Conservation (phyloP, 2,797 vertebrate genomes). For the Sebastes oblongus region DNA sequence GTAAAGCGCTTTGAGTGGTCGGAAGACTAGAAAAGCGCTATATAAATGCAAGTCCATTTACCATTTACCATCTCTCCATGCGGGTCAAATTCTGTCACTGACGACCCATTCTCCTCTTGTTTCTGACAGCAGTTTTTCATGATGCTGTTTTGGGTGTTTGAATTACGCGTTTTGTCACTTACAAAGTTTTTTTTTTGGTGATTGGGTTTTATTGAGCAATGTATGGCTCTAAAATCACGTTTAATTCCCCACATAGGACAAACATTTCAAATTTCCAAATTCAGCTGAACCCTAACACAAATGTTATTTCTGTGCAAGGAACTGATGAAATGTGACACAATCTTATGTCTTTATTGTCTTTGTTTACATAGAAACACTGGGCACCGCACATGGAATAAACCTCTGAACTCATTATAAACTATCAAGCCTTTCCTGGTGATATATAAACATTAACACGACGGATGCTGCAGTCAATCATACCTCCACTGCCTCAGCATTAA, state of each 20-base stretch:
- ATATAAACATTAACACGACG: neutral
- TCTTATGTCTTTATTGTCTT: neutral
- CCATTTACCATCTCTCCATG: no score
- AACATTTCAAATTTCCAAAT: neutral
- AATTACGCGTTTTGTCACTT: neutral
- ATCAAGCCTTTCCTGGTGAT: neutral
- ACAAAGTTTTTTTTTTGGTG: no score
- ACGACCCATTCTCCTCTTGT: neutral
- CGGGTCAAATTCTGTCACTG: neutral
- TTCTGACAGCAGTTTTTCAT: neutral
- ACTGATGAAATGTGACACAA: neutral
- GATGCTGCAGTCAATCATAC: neutral
- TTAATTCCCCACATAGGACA: neutral
- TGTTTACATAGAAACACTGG: no score
- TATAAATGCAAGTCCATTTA: no score
- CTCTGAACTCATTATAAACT: neutral
- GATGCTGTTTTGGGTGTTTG: neutral
- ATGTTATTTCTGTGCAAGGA: neutral
- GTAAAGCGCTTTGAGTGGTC: no score
- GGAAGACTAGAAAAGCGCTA: no score
- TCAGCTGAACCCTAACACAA: no score
- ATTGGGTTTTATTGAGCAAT: neutral
- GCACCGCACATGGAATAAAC: neutral
- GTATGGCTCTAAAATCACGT: neutral
- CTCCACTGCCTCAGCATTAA: neutral